phyloP scores from a whole-genome alignment of 1,140 invertebrate genomes.

The Charaxes varanes region DNA sequence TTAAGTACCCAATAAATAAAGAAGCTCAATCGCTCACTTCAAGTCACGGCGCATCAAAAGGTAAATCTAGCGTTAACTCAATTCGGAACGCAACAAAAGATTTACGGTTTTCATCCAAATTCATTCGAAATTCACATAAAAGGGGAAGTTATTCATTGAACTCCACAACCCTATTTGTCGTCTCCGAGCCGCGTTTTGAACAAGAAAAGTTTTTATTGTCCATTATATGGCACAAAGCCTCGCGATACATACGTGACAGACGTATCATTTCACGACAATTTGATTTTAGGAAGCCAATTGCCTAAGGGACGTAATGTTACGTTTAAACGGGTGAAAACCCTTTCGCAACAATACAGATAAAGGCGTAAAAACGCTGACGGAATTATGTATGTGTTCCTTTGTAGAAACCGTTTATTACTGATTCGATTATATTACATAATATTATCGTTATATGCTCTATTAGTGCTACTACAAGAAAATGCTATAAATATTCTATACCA shows the following conservation, averaged over 20 bases:
- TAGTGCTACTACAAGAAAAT: too few species aligned
- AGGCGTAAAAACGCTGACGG: too few species aligned
- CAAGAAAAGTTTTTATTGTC: slow-evolving; percentile 27
- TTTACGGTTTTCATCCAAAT: slow-evolving; percentile 17
- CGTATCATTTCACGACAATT: too few species aligned
- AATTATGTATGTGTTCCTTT: too few species aligned
- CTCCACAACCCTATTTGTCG: slow-evolving; percentile 14
- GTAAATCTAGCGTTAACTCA: slow-evolving; percentile 14
- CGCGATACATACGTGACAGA: slow-evolving; percentile 5
- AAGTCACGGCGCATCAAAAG: slow-evolving; percentile 7
- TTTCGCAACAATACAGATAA: too few species aligned
- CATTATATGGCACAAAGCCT: slow-evolving; percentile 13
- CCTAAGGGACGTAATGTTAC: too few species aligned
- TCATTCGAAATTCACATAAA: slow-evolving; percentile 15
- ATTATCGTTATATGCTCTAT: too few species aligned
- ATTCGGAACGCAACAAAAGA: slow-evolving; percentile 16
- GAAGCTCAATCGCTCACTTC: slow-evolving; percentile 6
- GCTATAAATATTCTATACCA: too few species aligned
- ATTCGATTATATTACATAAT: too few species aligned
- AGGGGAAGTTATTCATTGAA: slow-evolving; percentile 15
- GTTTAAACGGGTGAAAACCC: too few species aligned
- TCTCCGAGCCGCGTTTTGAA: slow-evolving; percentile 19
- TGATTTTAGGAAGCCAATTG: too few species aligned
- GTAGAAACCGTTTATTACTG: too few species aligned
- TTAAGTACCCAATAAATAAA: slow-evolving; percentile 1